phyloP scores from a whole-genome alignment of 2,797 vertebrate species.

The Novumbra hubbsi region DNA sequence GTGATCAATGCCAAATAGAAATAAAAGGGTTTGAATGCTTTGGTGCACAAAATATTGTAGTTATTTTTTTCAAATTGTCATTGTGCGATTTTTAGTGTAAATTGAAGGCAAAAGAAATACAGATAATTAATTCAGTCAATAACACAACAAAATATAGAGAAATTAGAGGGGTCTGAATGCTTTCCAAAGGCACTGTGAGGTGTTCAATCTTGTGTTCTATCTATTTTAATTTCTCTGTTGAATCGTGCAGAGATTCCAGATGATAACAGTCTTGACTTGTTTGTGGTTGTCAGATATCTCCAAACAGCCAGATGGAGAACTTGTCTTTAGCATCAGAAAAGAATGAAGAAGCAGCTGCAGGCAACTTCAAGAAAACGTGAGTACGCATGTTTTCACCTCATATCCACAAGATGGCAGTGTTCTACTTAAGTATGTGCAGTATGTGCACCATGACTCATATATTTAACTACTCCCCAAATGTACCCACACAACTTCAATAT shows the following conservation, averaged over 20 bases:
- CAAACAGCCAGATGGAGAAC: conserved; percentile 39
- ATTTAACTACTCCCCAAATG: not conserved
- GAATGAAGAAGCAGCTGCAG: conserved; percentile 8
- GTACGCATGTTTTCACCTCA: conserved; percentile 30
- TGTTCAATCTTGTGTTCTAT: not conserved
- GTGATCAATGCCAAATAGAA: no score
- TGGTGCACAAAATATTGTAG: no score
- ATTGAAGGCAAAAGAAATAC: no score
- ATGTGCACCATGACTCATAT: not conserved
- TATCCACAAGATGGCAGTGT: conserved; percentile 67
- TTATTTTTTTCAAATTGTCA: no score
- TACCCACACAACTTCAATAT: not conserved
- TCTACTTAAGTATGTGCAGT: conserved; percentile 17
- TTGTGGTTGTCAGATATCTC: conserved; percentile 29
- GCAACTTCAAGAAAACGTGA: conserved; percentile 65
- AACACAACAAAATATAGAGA: no score
- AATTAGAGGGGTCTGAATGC: no score
- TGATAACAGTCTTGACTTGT: not conserved
- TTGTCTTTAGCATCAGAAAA: conserved; percentile 23
- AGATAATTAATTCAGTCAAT: no score
- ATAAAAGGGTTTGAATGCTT: no score
- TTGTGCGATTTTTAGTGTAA: no score
- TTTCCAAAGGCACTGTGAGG: no score
- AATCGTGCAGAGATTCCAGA: not conserved
- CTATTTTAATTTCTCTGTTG: not conserved